Evolutionary conservation across 2,113 vertebrate species (phyloP).

Genomic region (Formicarius rufipectus): DNA sequence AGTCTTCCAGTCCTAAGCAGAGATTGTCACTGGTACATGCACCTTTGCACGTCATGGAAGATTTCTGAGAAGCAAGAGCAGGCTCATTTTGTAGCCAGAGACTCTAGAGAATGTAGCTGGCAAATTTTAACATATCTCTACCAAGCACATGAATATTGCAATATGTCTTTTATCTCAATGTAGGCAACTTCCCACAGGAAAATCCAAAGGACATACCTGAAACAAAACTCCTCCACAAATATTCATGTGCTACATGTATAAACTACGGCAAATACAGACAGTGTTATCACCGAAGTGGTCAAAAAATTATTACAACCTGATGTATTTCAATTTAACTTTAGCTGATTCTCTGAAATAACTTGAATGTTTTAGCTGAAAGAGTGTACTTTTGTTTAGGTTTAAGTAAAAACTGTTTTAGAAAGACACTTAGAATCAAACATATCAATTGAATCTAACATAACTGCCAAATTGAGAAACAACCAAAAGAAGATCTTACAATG

Average conservation of each 20-base stretch:
- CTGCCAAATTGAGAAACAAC: neutral
- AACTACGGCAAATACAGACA: neutral
- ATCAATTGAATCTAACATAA: neutral
- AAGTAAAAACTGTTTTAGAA: neutral
- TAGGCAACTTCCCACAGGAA: neutral
- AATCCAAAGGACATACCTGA: neutral
- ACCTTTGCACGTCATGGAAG: neutral
- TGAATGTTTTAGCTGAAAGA: neutral
- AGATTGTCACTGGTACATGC: neutral
- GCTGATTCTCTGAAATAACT: neutral
- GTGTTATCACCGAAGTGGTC: neutral
- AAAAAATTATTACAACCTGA: neutral
- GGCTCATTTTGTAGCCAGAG: neutral
- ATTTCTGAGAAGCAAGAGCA: neutral
- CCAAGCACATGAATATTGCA: neutral
- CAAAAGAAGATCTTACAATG: neutral
- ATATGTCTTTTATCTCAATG: neutral
- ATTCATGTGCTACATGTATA: neutral
- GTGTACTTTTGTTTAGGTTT: neutral
- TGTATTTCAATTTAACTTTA: neutral
- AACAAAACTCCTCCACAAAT: neutral
- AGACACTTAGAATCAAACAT: neutral
- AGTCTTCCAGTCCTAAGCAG: neutral
- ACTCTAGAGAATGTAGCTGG: neutral
- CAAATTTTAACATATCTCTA: neutral